Evolutionary conservation across 2,113 vertebrate species (phyloP).

Genomic region (Phocoena phocoena): DNA sequence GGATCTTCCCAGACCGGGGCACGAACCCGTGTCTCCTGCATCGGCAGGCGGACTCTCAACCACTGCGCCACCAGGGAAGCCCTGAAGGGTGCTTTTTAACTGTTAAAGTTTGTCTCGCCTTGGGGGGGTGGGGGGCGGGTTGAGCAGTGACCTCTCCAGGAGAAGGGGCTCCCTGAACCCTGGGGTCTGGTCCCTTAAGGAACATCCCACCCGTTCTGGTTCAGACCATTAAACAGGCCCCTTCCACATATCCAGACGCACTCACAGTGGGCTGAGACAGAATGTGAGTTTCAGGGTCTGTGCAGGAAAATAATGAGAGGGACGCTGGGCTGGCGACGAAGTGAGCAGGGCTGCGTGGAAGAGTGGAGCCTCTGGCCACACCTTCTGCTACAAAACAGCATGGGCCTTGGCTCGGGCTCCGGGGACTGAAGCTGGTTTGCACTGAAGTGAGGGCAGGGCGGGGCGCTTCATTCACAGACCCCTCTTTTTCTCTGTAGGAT

Average conservation of each 20-base stretch:
- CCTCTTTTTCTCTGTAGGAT: slow-evolving; percentile 84
- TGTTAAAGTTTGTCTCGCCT: neutral
- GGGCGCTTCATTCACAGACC: neutral
- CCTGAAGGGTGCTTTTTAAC: neutral
- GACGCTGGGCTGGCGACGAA: neutral
- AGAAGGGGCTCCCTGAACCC: neutral
- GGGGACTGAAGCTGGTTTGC: neutral
- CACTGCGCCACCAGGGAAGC: no score
- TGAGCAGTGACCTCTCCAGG: neutral
- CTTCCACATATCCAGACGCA: rapidly evolving
- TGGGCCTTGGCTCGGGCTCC: neutral
- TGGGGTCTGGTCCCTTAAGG: neutral
- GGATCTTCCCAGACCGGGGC: no score
- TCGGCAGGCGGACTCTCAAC: no score
- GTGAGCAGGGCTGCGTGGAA: no score
- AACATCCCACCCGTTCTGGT: neutral
- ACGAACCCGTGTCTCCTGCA: no score
- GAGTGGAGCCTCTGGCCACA: neutral
- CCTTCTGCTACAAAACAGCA: no score
- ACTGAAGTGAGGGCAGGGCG: rapidly evolving
- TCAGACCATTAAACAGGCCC: neutral
- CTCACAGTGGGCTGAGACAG: no score
- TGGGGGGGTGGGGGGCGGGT: neutral
- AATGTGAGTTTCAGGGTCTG: neutral
- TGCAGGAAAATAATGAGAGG: neutral